phyloP scores from a whole-genome alignment of 2,797 vertebrate species.

The Australoheros facetus region DNA sequence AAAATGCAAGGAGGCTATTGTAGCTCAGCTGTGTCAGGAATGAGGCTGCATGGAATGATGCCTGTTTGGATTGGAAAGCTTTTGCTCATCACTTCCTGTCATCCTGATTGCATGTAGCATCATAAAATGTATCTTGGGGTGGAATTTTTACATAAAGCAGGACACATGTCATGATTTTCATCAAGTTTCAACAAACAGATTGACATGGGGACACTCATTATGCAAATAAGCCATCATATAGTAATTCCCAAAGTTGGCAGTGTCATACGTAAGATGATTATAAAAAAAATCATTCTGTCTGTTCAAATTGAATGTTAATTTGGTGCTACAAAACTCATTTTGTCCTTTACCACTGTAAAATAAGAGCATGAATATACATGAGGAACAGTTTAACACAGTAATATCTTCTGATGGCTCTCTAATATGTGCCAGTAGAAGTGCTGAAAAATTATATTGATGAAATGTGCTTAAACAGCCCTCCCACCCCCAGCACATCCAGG shows the following conservation, averaged over 20 bases:
- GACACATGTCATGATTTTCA: constrained; percentile 13
- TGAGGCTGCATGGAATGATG: not conserved
- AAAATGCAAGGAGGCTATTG: not conserved
- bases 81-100: constrained; percentile 9
- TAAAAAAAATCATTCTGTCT: constrained; percentile 63
- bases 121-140: constrained; percentile 9
- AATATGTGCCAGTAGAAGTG: constrained; percentile 53
- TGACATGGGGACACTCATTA: constrained; percentile 51
- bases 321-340: constrained; percentile 34
- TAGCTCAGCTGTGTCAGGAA: not conserved
- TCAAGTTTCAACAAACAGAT: constrained; percentile 35
- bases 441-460: constrained; percentile 46
- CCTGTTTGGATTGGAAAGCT: not conserved
- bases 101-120: constrained; percentile 8
- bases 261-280: constrained; percentile 63
- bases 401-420: constrained; percentile 46
- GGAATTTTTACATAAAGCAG: constrained; percentile 14
- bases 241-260: constrained; percentile 61
- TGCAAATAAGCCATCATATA: constrained; percentile 52
- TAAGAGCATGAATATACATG: constrained; percentile 43
- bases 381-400: constrained; percentile 50
- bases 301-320: constrained; percentile 56
- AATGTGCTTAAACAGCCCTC: constrained; percentile 40
- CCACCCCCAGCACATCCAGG: constrained; percentile 6
- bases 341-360: constrained; percentile 20